These are phyloP conservation scores for Ylistrum balloti DNA, from an alignment of 1,140 invertebrate genomes.

Conservation along the genomic window DNA sequence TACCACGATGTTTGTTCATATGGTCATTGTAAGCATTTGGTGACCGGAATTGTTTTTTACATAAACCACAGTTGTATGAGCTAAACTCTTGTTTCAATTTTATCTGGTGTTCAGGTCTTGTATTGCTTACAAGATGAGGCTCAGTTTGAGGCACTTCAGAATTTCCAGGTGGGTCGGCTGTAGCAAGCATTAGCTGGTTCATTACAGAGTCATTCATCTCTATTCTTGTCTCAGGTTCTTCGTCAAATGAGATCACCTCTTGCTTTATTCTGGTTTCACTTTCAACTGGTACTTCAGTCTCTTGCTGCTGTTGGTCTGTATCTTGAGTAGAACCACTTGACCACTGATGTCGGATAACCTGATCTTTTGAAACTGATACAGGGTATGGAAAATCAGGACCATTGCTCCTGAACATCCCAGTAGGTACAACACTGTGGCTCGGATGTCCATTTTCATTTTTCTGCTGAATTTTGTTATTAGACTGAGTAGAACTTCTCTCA, in stretches of 20 bases:
- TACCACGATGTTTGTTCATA: slow-evolving; percentile 48
- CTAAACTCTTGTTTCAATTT: neutral
- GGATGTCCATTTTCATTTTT: neutral
- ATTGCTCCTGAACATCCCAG: slow-evolving; percentile 22
- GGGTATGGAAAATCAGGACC: neutral
- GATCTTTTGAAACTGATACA: neutral
- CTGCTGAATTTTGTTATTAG: neutral
- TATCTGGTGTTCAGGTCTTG: neutral
- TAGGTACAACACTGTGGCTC: neutral
- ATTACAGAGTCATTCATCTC: neutral
- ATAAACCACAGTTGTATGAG: neutral
- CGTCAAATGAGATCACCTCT: slow-evolving; percentile 1
- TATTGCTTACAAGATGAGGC: neutral
- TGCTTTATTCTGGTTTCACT: neutral
- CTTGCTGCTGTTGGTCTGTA: neutral
- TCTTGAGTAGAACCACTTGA: neutral
- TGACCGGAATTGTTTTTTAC: neutral
- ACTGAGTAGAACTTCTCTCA: neutral
- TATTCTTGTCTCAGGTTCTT: neutral
- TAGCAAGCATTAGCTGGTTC: neutral
- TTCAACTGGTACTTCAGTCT: neutral
- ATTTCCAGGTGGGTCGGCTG: neutral
- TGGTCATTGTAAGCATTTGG: slow-evolving; percentile 43
- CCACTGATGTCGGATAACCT: neutral
- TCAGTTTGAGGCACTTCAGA: neutral